Percentiles rank a stretch among this genome's conserved stretches.
These are phyloP conservation scores for Tachina fera DNA, from an alignment of 2,888 invertebrate genomes.

Conservation along the genomic window DNA sequence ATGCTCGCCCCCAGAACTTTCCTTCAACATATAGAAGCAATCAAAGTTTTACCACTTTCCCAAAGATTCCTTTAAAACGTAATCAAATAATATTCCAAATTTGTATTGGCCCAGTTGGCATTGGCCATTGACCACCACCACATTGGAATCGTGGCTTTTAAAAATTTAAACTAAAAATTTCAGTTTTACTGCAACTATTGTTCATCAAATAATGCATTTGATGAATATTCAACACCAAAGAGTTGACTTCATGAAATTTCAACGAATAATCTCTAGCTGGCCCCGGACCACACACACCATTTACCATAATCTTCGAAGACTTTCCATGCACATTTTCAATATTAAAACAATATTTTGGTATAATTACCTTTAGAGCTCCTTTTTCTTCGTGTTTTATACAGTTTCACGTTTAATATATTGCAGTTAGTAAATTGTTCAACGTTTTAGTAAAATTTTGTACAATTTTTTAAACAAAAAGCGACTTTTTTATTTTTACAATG, in stretches of 20 bases:
- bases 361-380: slow-evolving; percentile 39
- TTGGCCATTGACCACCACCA: not conserved
- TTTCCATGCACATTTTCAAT: slow-evolving; percentile 51
- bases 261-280: slow-evolving; percentile 4
- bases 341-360: not conserved
- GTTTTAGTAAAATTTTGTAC: slow-evolving; percentile 56
- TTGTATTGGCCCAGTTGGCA: not conserved
- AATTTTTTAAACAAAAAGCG: slow-evolving; percentile 67
- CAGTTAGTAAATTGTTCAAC: slow-evolving; percentile 43
- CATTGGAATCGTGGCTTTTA: not conserved
- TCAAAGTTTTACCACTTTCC: not conserved
- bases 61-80: not conserved
- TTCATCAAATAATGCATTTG: not conserved
- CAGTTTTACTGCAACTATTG: not conserved
- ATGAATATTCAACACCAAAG: not conserved
- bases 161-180: not conserved
- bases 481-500: slow-evolving; percentile 58
- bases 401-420: not conserved
- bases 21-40: not conserved
- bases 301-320: slow-evolving; percentile 11
- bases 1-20: not conserved
- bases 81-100: not conserved
- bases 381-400: not conserved
- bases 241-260: not conserved
- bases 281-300: slow-evolving; percentile 8